phyloP scores from a whole-genome alignment of 2,113 vertebrate species.

The Condylura cristata region DNA sequence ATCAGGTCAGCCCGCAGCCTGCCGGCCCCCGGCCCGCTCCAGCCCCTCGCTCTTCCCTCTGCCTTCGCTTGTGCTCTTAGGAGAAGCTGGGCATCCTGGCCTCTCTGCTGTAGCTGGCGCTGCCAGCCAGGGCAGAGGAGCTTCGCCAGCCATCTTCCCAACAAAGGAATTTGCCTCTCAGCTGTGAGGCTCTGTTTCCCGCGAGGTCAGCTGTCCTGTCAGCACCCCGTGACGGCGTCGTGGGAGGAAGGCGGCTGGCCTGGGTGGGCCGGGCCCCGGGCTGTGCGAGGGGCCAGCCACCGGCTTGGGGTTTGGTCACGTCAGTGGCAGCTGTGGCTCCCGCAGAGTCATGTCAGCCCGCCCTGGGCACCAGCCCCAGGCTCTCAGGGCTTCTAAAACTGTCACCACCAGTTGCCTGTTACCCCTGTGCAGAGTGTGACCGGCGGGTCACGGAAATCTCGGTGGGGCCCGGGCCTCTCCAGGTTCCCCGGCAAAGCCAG shows the following conservation, averaged over 20 bases:
- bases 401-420: background rate
- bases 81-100: background rate
- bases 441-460: background rate
- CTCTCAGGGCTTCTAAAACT: background rate
- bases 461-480: background rate
- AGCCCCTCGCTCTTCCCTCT: background rate
- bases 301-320: background rate
- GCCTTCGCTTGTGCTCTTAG: background rate
- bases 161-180: background rate
- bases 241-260: background rate
- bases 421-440: background rate
- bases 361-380: background rate
- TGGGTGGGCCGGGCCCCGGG: background rate
- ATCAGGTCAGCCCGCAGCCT: slow-evolving; percentile 88
- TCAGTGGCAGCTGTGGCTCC: rapidly evolving
- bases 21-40: too few species aligned
- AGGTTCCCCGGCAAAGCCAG: rapidly evolving
- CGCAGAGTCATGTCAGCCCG: background rate
- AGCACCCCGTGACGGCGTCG: slow-evolving; percentile 35
- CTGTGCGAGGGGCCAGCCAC: background rate
- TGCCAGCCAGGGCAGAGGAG: background rate
- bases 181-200: slow-evolving; percentile 56
- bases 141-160: background rate
- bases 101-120: background rate
- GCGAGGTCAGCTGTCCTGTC: slow-evolving; percentile 37